These are phyloP conservation scores for Regulus satrapa DNA, from an alignment of 2,113 vertebrate genomes.

Conservation along the genomic window DNA sequence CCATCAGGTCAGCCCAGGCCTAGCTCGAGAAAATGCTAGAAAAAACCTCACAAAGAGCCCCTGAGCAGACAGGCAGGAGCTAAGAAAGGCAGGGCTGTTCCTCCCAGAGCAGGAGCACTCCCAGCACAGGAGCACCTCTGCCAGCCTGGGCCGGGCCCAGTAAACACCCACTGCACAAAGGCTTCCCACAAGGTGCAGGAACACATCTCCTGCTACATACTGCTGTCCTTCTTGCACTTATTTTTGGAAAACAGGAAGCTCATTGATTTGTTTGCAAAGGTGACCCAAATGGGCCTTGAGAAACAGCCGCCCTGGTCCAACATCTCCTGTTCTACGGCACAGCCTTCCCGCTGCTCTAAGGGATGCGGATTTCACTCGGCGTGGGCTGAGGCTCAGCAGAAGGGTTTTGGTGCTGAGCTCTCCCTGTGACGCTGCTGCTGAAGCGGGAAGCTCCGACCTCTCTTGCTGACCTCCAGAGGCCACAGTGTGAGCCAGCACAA, in stretches of 20 bases:
- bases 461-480: background rate
- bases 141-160: background rate
- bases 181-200: background rate
- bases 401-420: background rate
- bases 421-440: background rate
- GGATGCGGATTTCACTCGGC: background rate
- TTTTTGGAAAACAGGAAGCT: constrained; percentile 17
- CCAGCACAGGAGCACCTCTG: background rate
- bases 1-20: background rate
- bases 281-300: background rate
- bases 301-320: background rate
- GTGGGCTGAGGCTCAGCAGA: background rate
- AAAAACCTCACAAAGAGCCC: background rate
- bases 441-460: background rate
- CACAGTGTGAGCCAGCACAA: background rate
- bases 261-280: constrained; percentile 11
- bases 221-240: background rate
- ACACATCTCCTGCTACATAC: background rate
- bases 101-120: background rate
- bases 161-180: background rate
- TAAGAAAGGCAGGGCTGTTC: background rate
- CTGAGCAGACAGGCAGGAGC: background rate
- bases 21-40: background rate
- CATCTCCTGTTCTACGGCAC: accelerated
- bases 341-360: background rate